Evolutionary conservation across 2,113 vertebrate genomes (phyloP).

Genomic region (Dolichotis patagonum): DNA sequence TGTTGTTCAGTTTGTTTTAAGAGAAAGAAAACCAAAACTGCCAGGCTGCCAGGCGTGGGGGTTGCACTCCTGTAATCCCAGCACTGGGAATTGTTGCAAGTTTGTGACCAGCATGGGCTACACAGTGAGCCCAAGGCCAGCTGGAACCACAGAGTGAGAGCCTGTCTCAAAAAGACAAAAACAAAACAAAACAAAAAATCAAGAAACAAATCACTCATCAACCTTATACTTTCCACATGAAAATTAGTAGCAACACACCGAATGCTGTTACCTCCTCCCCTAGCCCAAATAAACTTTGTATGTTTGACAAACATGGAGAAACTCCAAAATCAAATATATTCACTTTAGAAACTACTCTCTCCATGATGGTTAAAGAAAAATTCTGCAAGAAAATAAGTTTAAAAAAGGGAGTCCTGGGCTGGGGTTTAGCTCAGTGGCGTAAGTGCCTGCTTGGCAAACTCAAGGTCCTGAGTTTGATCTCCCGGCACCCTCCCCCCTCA

Average conservation of each 20-base stretch:
- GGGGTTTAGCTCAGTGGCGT: too few species aligned
- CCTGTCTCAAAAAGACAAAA: too few species aligned
- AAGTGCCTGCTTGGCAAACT: too few species aligned
- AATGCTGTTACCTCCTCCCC: background rate
- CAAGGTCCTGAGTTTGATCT: too few species aligned
- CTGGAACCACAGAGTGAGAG: too few species aligned
- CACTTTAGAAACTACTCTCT: slow-evolving; percentile 39
- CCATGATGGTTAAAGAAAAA: background rate
- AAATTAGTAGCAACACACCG: slow-evolving; percentile 40
- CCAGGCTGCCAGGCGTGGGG: too few species aligned
- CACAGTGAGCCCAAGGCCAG: too few species aligned
- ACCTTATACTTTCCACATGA: background rate
- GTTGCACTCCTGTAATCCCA: too few species aligned
- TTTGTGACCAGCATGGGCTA: too few species aligned
- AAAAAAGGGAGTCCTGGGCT: background rate
- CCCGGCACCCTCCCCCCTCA: too few species aligned
- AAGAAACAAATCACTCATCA: slow-evolving; percentile 33
- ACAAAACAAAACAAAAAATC: background rate
- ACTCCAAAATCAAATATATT: background rate
- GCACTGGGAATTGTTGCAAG: too few species aligned
- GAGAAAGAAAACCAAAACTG: background rate
- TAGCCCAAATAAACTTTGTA: background rate
- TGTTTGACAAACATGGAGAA: background rate
- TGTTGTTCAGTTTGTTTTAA: slow-evolving; percentile 36
- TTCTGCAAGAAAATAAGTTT: background rate